Conservation (phyloP, 2,888 invertebrate genomes). For the Pachycephus smyrnensis region DNA sequence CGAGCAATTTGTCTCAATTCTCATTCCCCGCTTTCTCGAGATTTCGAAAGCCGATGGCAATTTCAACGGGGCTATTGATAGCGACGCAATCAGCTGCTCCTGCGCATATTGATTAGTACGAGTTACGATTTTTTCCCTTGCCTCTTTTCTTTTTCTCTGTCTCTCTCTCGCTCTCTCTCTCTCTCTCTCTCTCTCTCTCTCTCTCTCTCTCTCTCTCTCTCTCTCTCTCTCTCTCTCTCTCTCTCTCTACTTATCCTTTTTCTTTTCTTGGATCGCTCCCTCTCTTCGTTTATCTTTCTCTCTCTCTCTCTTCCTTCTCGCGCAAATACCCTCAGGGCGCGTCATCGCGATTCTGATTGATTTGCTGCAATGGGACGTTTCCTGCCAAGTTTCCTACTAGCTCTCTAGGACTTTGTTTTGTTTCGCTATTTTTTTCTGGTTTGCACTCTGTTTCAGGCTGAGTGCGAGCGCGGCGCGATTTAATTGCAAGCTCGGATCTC, state of each 20-base stretch:
- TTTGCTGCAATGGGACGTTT: neutral
- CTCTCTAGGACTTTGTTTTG: neutral
- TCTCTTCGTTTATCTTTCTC: neutral
- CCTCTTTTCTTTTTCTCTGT: neutral
- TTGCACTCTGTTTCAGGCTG: neutral
- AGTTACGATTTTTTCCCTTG: neutral
- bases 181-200: conserved; percentile 1
- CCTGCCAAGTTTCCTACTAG: neutral
- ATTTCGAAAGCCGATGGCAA: conserved; percentile 23
- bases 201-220: conserved; percentile 9
- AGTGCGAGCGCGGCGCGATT: neutral
- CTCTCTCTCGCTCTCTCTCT: neutral
- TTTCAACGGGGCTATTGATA: conserved; percentile 24
- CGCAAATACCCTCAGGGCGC: neutral
- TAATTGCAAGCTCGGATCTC: neutral
- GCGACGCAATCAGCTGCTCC: conserved; percentile 22
- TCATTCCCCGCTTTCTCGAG: conserved; percentile 17
- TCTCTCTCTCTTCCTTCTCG: neutral
- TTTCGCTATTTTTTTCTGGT: neutral
- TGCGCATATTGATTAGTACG: conserved; percentile 26
- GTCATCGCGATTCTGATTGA: neutral
- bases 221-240: conserved; percentile 2
- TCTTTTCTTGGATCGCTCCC: no score
- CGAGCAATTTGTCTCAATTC: conserved; percentile 25
- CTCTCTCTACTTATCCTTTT: neutral